Evolutionary conservation across 2,113 vertebrate species (phyloP).

Genomic region (Synodontis membranacea): DNA sequence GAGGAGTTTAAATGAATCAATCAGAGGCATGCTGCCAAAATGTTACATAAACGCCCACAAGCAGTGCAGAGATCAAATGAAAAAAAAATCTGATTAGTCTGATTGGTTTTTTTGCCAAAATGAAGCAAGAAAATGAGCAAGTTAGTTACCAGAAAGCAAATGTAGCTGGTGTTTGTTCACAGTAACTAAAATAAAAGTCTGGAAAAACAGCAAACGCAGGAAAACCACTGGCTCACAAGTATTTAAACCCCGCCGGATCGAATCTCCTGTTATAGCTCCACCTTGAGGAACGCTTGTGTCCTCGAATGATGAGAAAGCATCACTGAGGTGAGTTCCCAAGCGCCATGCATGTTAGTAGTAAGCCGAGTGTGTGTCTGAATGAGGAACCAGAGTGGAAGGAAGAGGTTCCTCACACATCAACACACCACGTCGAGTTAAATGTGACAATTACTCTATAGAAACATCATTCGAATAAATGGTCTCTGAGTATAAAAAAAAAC

Average conservation of each 20-base stretch:
- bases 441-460: background rate
- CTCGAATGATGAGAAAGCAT: constrained; percentile 29
- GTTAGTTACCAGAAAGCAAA: constrained; percentile 62
- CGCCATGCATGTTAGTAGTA: constrained; percentile 63
- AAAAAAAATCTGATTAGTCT: too few relatives aligned
- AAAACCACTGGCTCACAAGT: constrained; percentile 77
- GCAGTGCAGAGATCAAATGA: background rate
- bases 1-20: constrained; percentile 62
- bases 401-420: constrained; percentile 57
- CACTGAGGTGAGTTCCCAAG: constrained; percentile 53
- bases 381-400: constrained; percentile 43
- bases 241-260: constrained; percentile 50
- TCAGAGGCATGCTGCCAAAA: constrained; percentile 63
- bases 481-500: background rate
- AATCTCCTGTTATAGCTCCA: constrained; percentile 60
- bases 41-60: background rate
- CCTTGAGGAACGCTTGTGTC: constrained; percentile 49
- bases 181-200: too few relatives aligned
- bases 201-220: constrained; percentile 56
- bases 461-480: background rate
- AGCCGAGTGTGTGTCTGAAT: constrained; percentile 56
- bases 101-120: constrained; percentile 30
- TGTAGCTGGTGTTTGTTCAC: constrained; percentile 18
- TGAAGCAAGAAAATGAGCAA: constrained; percentile 35
- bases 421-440: background rate